Percentiles rank a stretch among this genome's conserved stretches.
Evolutionary conservation across 2,888 invertebrate species (phyloP).

Genomic region (Stomorhina lunata): DNA sequence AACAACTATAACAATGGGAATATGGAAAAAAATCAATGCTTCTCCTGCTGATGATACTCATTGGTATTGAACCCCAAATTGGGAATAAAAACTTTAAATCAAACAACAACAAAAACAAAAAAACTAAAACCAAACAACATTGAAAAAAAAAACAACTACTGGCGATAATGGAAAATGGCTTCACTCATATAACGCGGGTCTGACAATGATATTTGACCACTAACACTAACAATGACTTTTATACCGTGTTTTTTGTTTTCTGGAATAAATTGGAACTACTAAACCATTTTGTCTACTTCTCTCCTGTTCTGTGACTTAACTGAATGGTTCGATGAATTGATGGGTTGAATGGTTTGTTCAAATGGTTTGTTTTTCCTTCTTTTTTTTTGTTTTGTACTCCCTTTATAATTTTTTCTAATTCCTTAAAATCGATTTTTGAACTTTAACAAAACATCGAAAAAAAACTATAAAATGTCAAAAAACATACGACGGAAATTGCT

Average conservation of each 20-base stretch:
- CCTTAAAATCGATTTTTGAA: conserved; percentile 71
- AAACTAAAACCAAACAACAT: too few species aligned
- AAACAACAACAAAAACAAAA: conserved; percentile 3
- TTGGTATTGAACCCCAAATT: conserved; percentile 47
- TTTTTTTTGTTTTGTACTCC: background rate
- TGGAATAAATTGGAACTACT: conserved; percentile 34
- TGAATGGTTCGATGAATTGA: conserved; percentile 50
- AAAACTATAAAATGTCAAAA: conserved; percentile 32
- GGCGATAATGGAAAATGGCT: conserved; percentile 74
- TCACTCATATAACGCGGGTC: conserved; percentile 72
- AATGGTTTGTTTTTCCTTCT: conserved; percentile 9
- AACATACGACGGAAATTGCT: conserved; percentile 71
- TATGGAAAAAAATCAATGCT: conserved; percentile 53
- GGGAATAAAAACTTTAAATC: conserved; percentile 9
- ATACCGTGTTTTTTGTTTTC: conserved; percentile 8
- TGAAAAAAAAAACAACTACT: background rate
- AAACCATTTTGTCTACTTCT: too few species aligned
- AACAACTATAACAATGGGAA: conserved; percentile 59
- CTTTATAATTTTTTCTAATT: conserved; percentile 11
- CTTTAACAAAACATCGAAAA: conserved; percentile 53
- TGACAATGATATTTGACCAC: conserved; percentile 75
- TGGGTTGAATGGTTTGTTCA: conserved; percentile 42
- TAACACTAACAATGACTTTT: conserved; percentile 66
- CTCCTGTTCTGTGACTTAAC: conserved; percentile 38
- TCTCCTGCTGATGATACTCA: conserved; percentile 39